Conservation (phyloP, 2,888 invertebrate genomes). For the Trachelus stipa region DNA sequence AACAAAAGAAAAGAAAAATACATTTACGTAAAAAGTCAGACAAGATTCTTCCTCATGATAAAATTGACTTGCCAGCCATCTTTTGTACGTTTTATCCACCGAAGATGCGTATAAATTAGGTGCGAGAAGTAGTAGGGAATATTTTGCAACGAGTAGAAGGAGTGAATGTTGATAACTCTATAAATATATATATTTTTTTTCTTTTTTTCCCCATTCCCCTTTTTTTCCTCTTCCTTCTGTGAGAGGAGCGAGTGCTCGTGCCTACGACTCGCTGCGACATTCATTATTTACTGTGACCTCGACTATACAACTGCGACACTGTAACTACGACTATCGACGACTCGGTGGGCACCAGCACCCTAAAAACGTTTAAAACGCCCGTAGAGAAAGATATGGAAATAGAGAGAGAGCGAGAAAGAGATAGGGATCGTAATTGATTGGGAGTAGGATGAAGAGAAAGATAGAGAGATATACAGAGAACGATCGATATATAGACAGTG, state of each 20-base stretch:
- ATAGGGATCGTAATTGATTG: too few species aligned
- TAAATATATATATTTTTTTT: not conserved
- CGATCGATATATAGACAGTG: constrained; percentile 5
- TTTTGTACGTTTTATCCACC: constrained; percentile 65
- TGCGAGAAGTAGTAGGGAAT: constrained; percentile 61
- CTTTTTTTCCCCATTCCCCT: not conserved
- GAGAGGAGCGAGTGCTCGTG: constrained; percentile 3
- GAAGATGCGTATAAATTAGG: constrained; percentile 32
- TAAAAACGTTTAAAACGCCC: too few species aligned
- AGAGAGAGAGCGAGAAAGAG: too few species aligned
- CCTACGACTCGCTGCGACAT: not conserved
- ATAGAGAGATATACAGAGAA: not conserved
- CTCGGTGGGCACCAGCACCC: too few species aligned
- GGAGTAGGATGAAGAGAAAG: not conserved
- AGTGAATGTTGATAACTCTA: constrained; percentile 28
- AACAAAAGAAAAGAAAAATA: constrained; percentile 29
- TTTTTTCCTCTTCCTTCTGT: not conserved
- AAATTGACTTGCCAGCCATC: constrained; percentile 66
- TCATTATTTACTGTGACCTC: constrained; percentile 21
- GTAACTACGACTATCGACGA: constrained; percentile 16
- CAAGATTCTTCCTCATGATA: constrained; percentile 62
- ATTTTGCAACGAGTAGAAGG: constrained; percentile 65
- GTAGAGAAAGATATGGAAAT: too few species aligned
- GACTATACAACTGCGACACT: constrained; percentile 36
- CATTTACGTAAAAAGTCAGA: constrained; percentile 52